Evolutionary conservation across 2,113 vertebrate species (phyloP).

Genomic region (Leptobrachium ailaonicum): DNA sequence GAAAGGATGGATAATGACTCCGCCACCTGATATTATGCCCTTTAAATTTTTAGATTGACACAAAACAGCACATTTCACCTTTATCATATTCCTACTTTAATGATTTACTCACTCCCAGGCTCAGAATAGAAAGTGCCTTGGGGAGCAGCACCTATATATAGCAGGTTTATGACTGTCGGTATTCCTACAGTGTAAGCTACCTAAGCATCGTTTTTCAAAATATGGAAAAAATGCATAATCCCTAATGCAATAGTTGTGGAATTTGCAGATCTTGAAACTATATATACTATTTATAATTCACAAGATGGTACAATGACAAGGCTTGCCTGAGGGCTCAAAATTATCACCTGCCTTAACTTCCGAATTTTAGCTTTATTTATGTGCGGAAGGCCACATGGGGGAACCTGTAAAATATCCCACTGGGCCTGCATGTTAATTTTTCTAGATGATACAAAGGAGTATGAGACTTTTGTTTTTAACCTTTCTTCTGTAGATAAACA

Average conservation of each 20-base stretch:
- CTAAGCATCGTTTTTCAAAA: background rate
- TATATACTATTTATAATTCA: slow-evolving; percentile 34
- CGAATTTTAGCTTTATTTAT: slow-evolving; percentile 40
- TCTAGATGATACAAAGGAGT: slow-evolving; percentile 8
- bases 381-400: slow-evolving; percentile 16
- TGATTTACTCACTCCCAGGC: slow-evolving; percentile 14
- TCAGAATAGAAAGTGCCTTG: slow-evolving; percentile 39
- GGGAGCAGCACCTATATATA: slow-evolving; percentile 41
- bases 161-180: slow-evolving; percentile 23
- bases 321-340: slow-evolving; percentile 22
- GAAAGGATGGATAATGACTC: background rate
- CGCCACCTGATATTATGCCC: background rate
- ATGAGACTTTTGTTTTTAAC: slow-evolving; percentile 7
- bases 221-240: slow-evolving; percentile 33
- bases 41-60: slow-evolving; percentile 21
- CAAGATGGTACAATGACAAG: slow-evolving; percentile 28
- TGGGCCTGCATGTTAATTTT: slow-evolving; percentile 5
- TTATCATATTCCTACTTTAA: slow-evolving; percentile 19
- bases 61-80: slow-evolving; percentile 22
- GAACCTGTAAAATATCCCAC: slow-evolving; percentile 15
- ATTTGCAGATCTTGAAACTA: slow-evolving; percentile 16
- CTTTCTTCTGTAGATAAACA: slow-evolving; percentile 1
- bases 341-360: slow-evolving; percentile 37
- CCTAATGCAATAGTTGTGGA: slow-evolving; percentile 20
- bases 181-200: background rate